These are phyloP conservation scores for Geodia barretti DNA, from an alignment of 37 sponge, comb jelly and placozoan genomes.

Conservation along the genomic window DNA sequence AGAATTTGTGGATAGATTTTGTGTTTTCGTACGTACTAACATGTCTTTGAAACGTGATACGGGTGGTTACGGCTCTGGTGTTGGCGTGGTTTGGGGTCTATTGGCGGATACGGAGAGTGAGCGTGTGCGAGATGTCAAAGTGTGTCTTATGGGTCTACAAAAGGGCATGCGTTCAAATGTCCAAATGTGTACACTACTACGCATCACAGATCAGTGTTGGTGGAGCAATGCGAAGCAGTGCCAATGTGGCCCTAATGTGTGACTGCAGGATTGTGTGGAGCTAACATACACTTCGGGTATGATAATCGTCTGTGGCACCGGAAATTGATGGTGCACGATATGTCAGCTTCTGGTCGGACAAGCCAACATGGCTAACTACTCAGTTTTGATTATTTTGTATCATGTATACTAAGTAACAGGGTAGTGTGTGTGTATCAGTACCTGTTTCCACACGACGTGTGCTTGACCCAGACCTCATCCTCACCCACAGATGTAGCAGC, in stretches of 20 bases:
- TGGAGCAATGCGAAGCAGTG: conserved; percentile 65
- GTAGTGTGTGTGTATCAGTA: too few species aligned
- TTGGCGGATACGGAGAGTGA: too few species aligned
- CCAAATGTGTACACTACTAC: conserved; percentile 81
- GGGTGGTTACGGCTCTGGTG: conserved; percentile 61
- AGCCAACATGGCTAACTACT: conserved; percentile 68
- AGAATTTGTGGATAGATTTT: conserved; percentile 3
- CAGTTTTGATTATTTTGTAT: too few species aligned
- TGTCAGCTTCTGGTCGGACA: conserved; percentile 72
- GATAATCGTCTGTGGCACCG: conserved; percentile 68
- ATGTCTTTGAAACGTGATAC: conserved; percentile 25
- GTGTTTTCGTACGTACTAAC: conserved; percentile 3
- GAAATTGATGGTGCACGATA: conserved; percentile 80
- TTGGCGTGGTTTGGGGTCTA: conserved; percentile 46
- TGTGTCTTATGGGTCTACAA: conserved; percentile 70
- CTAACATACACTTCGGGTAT: conserved; percentile 36
- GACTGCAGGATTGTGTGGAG: conserved; percentile 71
- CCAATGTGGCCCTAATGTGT: conserved; percentile 92
- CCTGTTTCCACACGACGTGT: too few species aligned
- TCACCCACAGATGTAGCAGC: too few species aligned
- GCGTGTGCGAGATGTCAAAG: too few species aligned
- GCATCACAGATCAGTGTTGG: conserved; percentile 91
- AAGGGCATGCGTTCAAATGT: conserved; percentile 89
- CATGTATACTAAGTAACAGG: too few species aligned
- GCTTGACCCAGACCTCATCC: too few species aligned